Conservation (phyloP, 2,797 vertebrate species). For the Enteromius argenteus region DNA sequence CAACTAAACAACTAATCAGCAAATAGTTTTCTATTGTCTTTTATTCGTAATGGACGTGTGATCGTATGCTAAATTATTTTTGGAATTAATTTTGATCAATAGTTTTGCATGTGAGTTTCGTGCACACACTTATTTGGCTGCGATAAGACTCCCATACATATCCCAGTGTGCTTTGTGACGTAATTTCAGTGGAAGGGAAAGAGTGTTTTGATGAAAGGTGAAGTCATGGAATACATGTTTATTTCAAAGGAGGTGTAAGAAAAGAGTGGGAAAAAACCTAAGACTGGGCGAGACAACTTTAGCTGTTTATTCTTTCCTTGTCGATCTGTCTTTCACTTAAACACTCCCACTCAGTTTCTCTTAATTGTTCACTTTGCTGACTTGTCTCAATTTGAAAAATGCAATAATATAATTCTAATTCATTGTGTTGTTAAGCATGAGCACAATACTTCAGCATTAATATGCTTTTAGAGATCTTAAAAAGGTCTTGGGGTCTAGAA, state of each 20-base stretch:
- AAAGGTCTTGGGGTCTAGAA: not conserved
- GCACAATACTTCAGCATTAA: not conserved
- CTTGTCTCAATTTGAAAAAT: constrained; percentile 7
- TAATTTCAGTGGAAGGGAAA: not conserved
- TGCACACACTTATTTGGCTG: not conserved
- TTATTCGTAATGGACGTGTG: not conserved
- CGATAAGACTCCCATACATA: not conserved
- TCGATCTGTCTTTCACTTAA: not conserved
- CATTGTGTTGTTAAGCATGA: not conserved
- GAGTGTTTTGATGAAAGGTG: not conserved
- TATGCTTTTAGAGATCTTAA: not conserved
- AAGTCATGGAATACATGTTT: not conserved
- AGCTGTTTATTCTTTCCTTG: constrained; percentile 20
- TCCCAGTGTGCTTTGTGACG: not conserved
- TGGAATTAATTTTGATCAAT: not conserved
- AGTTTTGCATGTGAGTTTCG: not conserved
- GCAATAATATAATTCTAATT: not conserved
- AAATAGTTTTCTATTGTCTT: not conserved
- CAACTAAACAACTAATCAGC: not conserved
- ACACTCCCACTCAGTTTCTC: not conserved
- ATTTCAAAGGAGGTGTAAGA: not conserved
- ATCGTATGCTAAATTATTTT: not conserved
- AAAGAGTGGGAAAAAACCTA: not conserved
- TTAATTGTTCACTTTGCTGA: not conserved
- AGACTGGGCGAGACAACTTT: constrained; percentile 34